phyloP scores from a whole-genome alignment of 1,140 invertebrate species.

The Wasmannia auropunctata region DNA sequence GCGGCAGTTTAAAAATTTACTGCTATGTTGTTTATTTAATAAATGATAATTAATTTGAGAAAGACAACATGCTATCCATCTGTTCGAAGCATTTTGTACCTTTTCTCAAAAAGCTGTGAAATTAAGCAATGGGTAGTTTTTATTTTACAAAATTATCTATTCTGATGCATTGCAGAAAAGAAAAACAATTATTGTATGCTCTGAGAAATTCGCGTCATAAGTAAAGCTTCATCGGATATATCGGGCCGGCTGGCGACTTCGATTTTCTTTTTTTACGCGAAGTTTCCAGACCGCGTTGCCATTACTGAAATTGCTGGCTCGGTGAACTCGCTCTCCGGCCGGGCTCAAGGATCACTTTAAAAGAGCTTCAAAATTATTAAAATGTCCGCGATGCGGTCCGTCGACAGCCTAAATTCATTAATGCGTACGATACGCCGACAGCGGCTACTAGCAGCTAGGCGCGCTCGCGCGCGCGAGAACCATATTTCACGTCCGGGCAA shows the following conservation, averaged over 20 bases:
- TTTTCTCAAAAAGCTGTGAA: neutral
- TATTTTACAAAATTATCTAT: neutral
- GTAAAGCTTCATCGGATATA: conserved; percentile 1
- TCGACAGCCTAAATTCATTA: conserved; percentile 46
- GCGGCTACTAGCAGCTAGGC: conserved; percentile 36
- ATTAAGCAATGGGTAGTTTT: neutral
- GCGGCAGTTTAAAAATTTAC: neutral
- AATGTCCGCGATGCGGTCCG: conserved; percentile 12
- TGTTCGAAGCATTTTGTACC: neutral
- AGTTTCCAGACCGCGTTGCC: conserved; percentile 21
- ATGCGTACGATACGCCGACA: conserved; percentile 27
- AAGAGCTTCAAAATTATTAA: conserved; percentile 64
- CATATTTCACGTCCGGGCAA: conserved; percentile 36
- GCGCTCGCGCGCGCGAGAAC: neutral
- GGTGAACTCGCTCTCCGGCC: neutral
- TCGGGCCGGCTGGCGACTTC: neutral
- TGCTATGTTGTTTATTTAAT: neutral
- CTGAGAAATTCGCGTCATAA: neutral
- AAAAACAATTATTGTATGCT: neutral
- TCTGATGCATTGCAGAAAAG: neutral
- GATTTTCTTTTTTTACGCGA: conserved; percentile 46
- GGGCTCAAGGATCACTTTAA: neutral
- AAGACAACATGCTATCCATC: neutral
- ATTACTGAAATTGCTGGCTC: conserved; percentile 65
- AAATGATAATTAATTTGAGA: neutral